A percentile compares a stretch with the other conserved stretches of the same genome.
Conservation (phyloP, 1,140 invertebrate species). For the Aphelenchoides besseyi region DNA sequence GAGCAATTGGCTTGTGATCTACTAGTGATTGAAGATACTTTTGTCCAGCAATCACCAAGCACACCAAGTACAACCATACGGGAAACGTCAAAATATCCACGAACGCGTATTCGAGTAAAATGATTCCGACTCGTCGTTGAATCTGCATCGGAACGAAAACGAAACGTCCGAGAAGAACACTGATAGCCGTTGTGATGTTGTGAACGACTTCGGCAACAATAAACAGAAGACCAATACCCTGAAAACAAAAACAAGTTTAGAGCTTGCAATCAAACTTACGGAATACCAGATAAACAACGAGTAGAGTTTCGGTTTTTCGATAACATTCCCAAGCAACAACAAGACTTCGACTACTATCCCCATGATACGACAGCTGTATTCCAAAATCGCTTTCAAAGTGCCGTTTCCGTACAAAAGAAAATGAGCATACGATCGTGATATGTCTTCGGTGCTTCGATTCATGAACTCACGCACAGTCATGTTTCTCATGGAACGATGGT, state of each 20-base stretch:
- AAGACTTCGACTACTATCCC: neutral
- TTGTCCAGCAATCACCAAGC: neutral
- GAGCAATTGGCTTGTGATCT: neutral
- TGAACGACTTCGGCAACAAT: neutral
- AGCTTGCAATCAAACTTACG: neutral
- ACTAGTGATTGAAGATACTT: neutral
- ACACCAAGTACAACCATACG: neutral
- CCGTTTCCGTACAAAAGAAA: neutral
- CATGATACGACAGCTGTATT: neutral
- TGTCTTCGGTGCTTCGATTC: neutral
- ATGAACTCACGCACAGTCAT: neutral
- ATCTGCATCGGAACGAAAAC: neutral
- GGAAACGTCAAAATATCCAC: neutral
- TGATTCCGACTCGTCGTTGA: neutral
- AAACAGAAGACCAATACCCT: neutral
- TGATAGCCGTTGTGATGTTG: neutral
- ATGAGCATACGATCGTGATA: neutral
- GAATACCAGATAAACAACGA: slow-evolving; percentile 1
- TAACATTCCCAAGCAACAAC: neutral
- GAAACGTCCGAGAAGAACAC: neutral
- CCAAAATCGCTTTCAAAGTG: neutral
- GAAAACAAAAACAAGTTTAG: neutral
- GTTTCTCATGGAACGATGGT: neutral
- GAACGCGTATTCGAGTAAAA: neutral
- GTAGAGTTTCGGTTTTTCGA: neutral